Evolutionary conservation across 2,888 invertebrate genomes (phyloP).

Genomic region (Drosophila neotestacea): DNA sequence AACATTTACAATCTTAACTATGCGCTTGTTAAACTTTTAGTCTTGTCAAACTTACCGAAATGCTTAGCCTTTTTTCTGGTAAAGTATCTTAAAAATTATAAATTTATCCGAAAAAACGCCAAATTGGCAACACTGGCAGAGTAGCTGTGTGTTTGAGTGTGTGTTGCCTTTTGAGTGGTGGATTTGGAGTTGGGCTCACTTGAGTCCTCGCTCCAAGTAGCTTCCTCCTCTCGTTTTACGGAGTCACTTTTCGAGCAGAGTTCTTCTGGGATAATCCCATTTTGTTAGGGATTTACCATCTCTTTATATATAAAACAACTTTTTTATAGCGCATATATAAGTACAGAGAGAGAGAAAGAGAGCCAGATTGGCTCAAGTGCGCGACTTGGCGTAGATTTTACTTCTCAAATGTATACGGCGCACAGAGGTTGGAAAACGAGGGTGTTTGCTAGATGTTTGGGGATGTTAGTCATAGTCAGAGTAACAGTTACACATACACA

Average conservation of each 20-base stretch:
- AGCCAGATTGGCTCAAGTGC: conserved; percentile 76
- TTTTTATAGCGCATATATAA: conserved; percentile 6
- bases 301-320: background rate
- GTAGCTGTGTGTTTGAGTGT: background rate
- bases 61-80: too few relatives aligned
- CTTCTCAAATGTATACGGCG: conserved; percentile 83
- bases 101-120: too few relatives aligned
- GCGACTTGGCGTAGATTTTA: conserved; percentile 82
- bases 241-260: conserved; percentile 36
- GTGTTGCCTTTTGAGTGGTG: conserved; percentile 41
- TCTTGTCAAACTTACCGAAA: too few relatives aligned
- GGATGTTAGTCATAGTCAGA: conserved; percentile 46
- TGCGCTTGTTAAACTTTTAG: too few relatives aligned
- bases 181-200: conserved; percentile 53
- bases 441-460: conserved; percentile 6
- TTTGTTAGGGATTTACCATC: conserved; percentile 44
- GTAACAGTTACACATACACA: background rate
- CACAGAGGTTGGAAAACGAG: conserved; percentile 54
- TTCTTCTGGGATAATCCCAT: conserved; percentile 55
- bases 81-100: too few relatives aligned
- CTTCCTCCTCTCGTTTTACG: background rate
- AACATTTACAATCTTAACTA: too few relatives aligned
- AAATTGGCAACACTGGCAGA: too few relatives aligned
- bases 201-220: conserved; percentile 29
- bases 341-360: conserved; percentile 37